phyloP scores from a whole-genome alignment of 2,113 vertebrate genomes.

The Scomber colias region DNA sequence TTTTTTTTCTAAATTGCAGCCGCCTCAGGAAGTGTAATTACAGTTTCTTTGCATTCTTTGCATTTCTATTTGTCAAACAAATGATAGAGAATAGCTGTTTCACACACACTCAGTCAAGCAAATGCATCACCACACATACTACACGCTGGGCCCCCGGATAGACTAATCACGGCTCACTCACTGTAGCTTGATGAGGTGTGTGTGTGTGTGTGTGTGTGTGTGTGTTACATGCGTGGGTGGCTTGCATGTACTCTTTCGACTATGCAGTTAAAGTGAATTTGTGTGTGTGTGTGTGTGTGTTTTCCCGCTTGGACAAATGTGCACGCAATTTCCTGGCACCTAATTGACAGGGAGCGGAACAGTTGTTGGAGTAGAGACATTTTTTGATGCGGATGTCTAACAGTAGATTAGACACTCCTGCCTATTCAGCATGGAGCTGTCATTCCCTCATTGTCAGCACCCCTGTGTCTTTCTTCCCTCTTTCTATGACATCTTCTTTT shows the following conservation, averaged over 20 bases:
- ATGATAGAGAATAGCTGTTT: slow-evolving; percentile 46
- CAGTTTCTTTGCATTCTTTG: slow-evolving; percentile 42
- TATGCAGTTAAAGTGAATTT: slow-evolving; percentile 16
- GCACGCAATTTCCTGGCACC: slow-evolving; percentile 64
- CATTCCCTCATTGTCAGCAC: slow-evolving; percentile 69
- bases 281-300: slow-evolving; percentile 8
- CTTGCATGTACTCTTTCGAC: slow-evolving; percentile 20
- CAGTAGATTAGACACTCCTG: slow-evolving; percentile 72
- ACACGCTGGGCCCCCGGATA: slow-evolving; percentile 62
- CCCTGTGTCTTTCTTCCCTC: slow-evolving; percentile 46
- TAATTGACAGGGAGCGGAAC: slow-evolving; percentile 78
- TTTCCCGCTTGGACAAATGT: slow-evolving; percentile 64
- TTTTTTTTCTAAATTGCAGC: slow-evolving; percentile 12
- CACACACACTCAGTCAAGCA: slow-evolving; percentile 41
- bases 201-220: slow-evolving; percentile 49
- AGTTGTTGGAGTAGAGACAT: slow-evolving; percentile 56
- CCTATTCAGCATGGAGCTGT: slow-evolving; percentile 70
- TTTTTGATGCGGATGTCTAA: slow-evolving; percentile 64
- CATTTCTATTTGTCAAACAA: slow-evolving; percentile 66
- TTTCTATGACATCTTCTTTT: slow-evolving; percentile 34
- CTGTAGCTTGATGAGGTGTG: slow-evolving; percentile 67
- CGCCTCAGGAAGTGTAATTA: slow-evolving; percentile 60
- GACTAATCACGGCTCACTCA: slow-evolving; percentile 63
- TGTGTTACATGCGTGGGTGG: slow-evolving; percentile 49
- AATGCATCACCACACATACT: slow-evolving; percentile 20